These are phyloP conservation scores for Nasonia giraulti DNA, from an alignment of 1,140 invertebrate species.

Conservation along the genomic window DNA sequence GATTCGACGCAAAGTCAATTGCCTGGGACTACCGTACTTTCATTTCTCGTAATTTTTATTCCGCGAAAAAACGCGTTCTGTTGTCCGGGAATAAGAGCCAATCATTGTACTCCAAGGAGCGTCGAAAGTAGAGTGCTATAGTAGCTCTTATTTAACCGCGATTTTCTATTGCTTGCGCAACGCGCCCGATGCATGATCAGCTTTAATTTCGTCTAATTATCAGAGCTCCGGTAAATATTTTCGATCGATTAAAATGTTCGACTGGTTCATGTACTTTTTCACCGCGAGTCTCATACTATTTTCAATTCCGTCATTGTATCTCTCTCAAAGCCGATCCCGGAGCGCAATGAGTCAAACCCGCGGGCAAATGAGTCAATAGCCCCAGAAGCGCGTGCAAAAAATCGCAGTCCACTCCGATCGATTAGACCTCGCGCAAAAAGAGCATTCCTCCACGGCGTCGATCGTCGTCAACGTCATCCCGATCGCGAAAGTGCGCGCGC, in stretches of 20 bases:
- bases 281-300: too few species aligned
- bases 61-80: neutral
- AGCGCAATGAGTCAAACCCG: neutral
- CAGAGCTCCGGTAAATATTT: too few species aligned
- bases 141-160: neutral
- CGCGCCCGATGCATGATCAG: neutral
- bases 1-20: constrained; percentile 50
- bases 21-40: constrained; percentile 43
- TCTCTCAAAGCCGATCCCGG: neutral
- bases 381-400: neutral
- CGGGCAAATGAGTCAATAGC: neutral
- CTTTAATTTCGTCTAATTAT: neutral
- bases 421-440: neutral
- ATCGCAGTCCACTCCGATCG: neutral
- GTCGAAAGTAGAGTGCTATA: too few species aligned
- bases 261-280: too few species aligned
- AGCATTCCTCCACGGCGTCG: neutral
- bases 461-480: neutral
- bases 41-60: constrained; percentile 46
- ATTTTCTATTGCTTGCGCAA: neutral
- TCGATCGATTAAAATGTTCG: neutral
- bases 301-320: neutral
- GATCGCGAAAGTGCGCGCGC: neutral
- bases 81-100: neutral
- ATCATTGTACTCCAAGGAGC: neutral